These are phyloP conservation scores for Ostrea edulis DNA, from an alignment of 1,140 invertebrate genomes.

Conservation along the genomic window DNA sequence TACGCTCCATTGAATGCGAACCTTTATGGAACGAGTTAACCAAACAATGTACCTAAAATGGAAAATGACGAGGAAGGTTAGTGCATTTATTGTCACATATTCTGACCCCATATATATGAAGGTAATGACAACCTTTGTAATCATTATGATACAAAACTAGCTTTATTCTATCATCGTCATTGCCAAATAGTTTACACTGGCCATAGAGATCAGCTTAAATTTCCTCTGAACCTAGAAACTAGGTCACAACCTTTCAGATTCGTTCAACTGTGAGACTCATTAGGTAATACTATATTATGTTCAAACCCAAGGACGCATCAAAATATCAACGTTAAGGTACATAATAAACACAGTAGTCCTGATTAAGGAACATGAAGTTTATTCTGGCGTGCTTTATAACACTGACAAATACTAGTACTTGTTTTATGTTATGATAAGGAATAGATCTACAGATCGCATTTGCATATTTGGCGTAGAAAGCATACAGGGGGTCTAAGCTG, in stretches of 20 bases:
- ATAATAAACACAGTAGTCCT: no score
- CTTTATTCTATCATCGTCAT: no score
- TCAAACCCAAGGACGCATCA: no score
- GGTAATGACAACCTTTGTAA: neutral
- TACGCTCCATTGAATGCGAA: neutral
- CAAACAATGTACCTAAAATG: neutral
- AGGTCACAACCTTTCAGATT: neutral
- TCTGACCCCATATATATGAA: neutral
- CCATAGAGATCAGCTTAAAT: neutral
- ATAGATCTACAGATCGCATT: no score
- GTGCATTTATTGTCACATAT: constrained; percentile 14
- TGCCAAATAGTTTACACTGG: no score
- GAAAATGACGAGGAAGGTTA: neutral
- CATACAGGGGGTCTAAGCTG: no score
- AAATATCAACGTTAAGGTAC: no score
- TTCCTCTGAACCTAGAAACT: neutral
- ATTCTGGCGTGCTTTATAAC: no score
- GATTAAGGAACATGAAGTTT: no score
- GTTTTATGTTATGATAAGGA: no score
- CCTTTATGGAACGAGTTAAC: constrained; percentile 15
- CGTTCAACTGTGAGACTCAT: neutral
- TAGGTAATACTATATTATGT: neutral
- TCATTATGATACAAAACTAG: neutral
- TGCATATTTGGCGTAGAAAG: no score
- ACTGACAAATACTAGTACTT: no score